phyloP scores from a whole-genome alignment of 2,797 vertebrate genomes.

The Chrosomus eos region DNA sequence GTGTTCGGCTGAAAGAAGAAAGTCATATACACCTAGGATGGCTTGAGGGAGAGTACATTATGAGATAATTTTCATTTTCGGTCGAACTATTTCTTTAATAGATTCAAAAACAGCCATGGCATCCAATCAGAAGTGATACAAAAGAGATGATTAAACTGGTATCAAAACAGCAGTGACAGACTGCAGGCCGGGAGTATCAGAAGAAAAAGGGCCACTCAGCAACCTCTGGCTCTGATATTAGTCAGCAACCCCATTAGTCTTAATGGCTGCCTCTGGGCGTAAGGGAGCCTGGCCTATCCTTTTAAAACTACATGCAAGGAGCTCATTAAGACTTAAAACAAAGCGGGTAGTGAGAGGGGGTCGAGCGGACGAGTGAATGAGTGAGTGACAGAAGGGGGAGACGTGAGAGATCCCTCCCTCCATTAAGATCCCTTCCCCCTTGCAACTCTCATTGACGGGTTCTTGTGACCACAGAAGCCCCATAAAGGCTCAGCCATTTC shows the following conservation, averaged over 20 bases:
- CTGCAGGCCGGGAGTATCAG: conserved; percentile 30
- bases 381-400: conserved; percentile 61
- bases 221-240: conserved; percentile 73
- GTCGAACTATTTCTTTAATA: background rate
- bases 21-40: background rate
- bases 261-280: conserved; percentile 76
- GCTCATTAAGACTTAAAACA: conserved; percentile 83
- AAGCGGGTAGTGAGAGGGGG: conserved; percentile 74
- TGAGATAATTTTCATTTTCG: background rate
- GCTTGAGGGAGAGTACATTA: background rate
- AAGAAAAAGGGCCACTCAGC: conserved; percentile 62
- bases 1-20: background rate
- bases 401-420: conserved; percentile 64
- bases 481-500: conserved; percentile 69
- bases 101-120: background rate
- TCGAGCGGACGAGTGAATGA: conserved; percentile 58
- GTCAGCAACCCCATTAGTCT: conserved; percentile 78
- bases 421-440: conserved; percentile 56
- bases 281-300: conserved; percentile 71
- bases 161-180: conserved; percentile 53
- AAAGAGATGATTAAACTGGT: conserved; percentile 8
- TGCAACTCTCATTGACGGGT: conserved; percentile 50
- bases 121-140: background rate
- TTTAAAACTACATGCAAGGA: conserved; percentile 79
- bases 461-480: conserved; percentile 71